phyloP scores from a whole-genome alignment of 2,888 invertebrate species.

The Bimastos eiseni region DNA sequence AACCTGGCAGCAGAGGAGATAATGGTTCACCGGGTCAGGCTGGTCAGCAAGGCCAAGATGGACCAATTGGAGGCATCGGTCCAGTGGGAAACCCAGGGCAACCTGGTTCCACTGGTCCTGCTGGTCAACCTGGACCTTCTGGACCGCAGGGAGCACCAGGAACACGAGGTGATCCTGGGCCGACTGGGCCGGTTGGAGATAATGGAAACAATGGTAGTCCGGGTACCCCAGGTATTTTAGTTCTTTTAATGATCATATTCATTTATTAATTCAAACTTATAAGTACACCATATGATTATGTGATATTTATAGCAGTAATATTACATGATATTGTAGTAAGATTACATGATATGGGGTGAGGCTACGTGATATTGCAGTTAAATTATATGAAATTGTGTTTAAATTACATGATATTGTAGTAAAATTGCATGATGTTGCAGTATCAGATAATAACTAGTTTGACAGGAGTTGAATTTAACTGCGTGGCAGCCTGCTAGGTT shows the following conservation, averaged over 20 bases:
- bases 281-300: no score
- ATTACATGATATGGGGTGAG: no score
- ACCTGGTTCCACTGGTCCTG: slow-evolving; percentile 25
- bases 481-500: no score
- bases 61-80: slow-evolving; percentile 28
- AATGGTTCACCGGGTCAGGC: slow-evolving; percentile 35
- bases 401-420: no score
- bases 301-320: no score
- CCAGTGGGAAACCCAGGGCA: slow-evolving; percentile 23
- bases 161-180: slow-evolving; percentile 21
- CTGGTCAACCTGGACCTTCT: slow-evolving; percentile 28
- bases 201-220: background rate
- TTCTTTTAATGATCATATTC: background rate
- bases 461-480: no score
- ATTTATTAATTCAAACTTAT: no score
- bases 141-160: slow-evolving; percentile 32
- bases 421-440: no score
- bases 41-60: slow-evolving; percentile 36
- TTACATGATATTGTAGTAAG: no score
- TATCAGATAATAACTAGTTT: no score
- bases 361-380: no score
- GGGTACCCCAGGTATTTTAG: slow-evolving; percentile 19
- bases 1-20: slow-evolving; percentile 25
- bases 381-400: no score
- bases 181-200: background rate